Conservation (phyloP, 1,140 invertebrate species). For the Macrobrachium nipponense region DNA sequence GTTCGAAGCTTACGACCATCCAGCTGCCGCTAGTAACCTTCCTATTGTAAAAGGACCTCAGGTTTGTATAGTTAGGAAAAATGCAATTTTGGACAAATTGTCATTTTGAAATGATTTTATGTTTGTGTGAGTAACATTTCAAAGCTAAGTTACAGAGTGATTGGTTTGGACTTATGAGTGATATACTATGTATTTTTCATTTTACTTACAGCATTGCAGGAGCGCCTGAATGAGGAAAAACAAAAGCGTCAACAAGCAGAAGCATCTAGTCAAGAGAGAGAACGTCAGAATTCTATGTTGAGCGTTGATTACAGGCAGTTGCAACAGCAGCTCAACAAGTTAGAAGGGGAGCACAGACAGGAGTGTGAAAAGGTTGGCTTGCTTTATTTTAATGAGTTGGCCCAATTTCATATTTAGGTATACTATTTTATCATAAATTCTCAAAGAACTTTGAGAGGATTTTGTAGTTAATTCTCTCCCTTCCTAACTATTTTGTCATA, state of each 20-base stretch:
- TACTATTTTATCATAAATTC: no score
- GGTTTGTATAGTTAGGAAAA: no score
- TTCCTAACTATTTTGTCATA: no score
- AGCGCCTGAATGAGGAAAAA: conserved; percentile 70
- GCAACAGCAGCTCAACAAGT: conserved; percentile 87
- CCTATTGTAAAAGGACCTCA: no score
- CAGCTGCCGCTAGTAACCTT: no score
- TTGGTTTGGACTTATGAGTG: neutral
- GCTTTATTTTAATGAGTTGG: conserved; percentile 21
- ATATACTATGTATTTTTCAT: neutral
- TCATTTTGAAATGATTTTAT: no score
- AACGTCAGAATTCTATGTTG: conserved; percentile 93
- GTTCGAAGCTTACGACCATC: no score
- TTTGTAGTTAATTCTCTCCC: no score
- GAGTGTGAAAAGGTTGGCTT: conserved; percentile 83
- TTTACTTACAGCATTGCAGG: conserved; percentile 68
- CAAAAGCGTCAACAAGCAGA: conserved; percentile 68
- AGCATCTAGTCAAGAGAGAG: conserved; percentile 80
- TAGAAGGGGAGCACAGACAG: conserved; percentile 89
- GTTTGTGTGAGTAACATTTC: no score
- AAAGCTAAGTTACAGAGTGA: no score
- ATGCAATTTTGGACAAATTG: no score
- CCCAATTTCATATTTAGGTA: conserved; percentile 2
- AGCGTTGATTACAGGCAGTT: conserved; percentile 93
- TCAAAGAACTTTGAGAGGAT: no score